phyloP scores from a whole-genome alignment of 2,113 vertebrate species.

The Lycaon pictus region DNA sequence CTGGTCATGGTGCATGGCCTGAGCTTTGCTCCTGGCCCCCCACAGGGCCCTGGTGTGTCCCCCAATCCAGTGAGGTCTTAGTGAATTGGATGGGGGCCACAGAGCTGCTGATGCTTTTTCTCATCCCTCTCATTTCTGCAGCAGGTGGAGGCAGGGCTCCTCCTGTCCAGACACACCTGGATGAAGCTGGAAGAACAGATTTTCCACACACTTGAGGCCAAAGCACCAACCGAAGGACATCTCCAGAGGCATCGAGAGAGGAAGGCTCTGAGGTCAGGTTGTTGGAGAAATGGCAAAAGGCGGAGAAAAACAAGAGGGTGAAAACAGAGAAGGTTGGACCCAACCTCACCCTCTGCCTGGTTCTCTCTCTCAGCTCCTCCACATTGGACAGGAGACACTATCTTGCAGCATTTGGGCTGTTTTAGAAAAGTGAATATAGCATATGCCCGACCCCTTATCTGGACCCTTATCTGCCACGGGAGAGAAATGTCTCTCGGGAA shows the following conservation, averaged over 20 bases:
- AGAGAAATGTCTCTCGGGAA: neutral
- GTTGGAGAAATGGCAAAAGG: neutral
- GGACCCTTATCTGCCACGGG: neutral
- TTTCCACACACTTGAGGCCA: neutral
- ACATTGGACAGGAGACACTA: neutral
- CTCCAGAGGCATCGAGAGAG: neutral
- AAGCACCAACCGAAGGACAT: neutral
- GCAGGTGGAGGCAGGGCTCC: neutral
- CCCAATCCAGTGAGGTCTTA: neutral
- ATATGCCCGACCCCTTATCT: neutral
- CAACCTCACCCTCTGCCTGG: neutral
- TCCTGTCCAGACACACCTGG: rapidly evolving
- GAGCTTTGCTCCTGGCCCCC: neutral
- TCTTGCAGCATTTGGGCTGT: neutral
- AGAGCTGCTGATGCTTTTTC: neutral
- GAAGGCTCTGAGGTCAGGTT: neutral
- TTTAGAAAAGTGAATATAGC: neutral
- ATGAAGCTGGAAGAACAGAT: neutral
- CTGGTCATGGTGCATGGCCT: neutral
- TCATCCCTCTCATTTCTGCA: too few species aligned
- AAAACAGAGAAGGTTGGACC: neutral
- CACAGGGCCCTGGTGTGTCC: neutral
- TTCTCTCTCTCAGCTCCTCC: neutral
- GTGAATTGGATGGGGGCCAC: neutral
- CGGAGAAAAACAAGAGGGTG: neutral